Conservation (phyloP, 2,888 invertebrate genomes). For the Cantharis lateralis region DNA sequence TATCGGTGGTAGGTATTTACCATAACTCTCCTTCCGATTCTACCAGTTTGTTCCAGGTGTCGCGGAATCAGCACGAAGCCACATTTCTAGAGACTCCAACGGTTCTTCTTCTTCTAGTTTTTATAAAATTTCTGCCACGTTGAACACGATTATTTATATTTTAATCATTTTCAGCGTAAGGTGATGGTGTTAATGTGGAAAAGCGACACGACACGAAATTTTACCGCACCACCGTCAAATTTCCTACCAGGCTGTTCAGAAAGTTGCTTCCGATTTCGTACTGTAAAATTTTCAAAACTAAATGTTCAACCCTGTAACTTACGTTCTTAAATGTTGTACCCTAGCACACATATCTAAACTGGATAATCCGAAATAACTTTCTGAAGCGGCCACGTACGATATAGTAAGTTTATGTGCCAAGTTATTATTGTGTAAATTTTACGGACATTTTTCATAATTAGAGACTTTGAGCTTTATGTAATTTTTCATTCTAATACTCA, state of each 20-base stretch:
- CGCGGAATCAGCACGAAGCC: conserved; percentile 24
- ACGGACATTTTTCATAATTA: neutral
- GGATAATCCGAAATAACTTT: neutral
- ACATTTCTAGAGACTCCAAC: conserved; percentile 25
- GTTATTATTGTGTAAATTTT: neutral
- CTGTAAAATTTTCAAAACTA: neutral
- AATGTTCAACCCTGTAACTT: neutral
- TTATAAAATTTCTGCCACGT: conserved; percentile 13
- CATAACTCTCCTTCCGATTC: neutral
- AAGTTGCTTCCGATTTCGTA: neutral
- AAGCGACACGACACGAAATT: neutral
- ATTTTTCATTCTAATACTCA: neutral
- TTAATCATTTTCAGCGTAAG: neutral
- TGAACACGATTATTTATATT: conserved; percentile 5
- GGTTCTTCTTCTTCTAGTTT: conserved; percentile 12
- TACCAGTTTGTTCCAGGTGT: conserved; percentile 12
- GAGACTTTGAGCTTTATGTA: neutral
- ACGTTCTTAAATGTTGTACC: neutral
- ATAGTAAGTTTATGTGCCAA: neutral
- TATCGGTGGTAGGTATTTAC: conserved; percentile 59
- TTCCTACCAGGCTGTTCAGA: neutral
- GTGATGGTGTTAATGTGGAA: neutral
- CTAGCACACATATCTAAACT: neutral
- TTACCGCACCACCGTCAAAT: neutral
- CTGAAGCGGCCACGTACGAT: neutral